These are phyloP conservation scores for Drosophila sulfurigaster DNA, from an alignment of 1,140 invertebrate species.

Conservation along the genomic window DNA sequence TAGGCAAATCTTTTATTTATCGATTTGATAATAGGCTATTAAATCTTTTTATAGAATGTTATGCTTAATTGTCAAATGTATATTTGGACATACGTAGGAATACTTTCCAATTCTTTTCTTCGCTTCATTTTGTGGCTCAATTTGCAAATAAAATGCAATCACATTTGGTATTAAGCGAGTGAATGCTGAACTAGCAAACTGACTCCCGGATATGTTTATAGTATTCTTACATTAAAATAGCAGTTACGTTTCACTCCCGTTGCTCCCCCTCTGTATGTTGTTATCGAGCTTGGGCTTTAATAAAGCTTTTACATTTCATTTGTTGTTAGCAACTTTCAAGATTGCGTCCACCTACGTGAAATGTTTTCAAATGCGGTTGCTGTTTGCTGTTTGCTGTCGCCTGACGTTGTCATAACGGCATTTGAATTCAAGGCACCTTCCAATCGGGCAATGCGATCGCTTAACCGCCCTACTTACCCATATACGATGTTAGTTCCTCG, in stretches of 20 bases:
- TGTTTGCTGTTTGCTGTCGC: constrained; percentile 10
- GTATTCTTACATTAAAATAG: too few relatives aligned
- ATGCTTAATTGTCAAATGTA: too few relatives aligned
- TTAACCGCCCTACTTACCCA: constrained; percentile 53
- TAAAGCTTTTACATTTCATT: constrained; percentile 29
- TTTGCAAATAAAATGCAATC: too few relatives aligned
- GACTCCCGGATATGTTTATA: too few relatives aligned
- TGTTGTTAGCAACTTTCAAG: constrained; percentile 14
- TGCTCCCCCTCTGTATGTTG: not conserved
- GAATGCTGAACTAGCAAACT: too few relatives aligned
- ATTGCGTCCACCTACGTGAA: constrained; percentile 57
- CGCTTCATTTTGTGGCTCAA: too few relatives aligned
- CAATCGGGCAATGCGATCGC: constrained; percentile 30
- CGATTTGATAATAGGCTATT: too few relatives aligned
- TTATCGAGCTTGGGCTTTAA: not conserved
- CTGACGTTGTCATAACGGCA: constrained; percentile 67
- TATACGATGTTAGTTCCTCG: constrained; percentile 23
- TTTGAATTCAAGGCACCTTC: constrained; percentile 54
- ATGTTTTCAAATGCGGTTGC: constrained; percentile 38
- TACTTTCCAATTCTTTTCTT: too few relatives aligned
- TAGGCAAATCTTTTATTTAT: too few relatives aligned
- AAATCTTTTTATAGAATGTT: too few relatives aligned
- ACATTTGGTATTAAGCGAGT: too few relatives aligned
- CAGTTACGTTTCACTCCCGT: not conserved
- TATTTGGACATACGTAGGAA: too few relatives aligned